phyloP scores from a whole-genome alignment of 1,140 invertebrate species.

The Whitmania pigra region DNA sequence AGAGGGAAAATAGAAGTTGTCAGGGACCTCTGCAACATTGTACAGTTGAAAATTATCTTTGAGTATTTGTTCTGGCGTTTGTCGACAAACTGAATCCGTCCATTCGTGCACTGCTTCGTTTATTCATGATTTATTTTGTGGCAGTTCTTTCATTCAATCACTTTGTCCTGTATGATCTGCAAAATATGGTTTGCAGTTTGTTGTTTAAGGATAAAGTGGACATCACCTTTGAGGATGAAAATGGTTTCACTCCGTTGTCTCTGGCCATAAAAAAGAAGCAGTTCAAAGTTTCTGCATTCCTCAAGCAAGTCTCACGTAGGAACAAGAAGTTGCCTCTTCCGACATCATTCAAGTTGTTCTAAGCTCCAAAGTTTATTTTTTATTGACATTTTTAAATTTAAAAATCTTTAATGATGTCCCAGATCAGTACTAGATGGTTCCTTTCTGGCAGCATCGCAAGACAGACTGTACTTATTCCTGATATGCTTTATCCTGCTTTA shows the following conservation, averaged over 20 bases:
- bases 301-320: slow-evolving; percentile 52
- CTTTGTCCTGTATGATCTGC: not conserved
- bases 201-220: slow-evolving; percentile 62
- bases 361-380: not conserved
- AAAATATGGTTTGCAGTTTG: not conserved
- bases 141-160: not conserved
- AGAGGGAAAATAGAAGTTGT: slow-evolving; percentile 73
- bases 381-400: not conserved
- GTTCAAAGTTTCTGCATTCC: slow-evolving; percentile 62
- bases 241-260: slow-evolving; percentile 76
- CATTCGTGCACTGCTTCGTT: not conserved
- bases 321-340: slow-evolving; percentile 49
- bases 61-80: too few relatives aligned
- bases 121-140: not conserved
- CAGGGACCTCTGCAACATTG: slow-evolving; percentile 55
- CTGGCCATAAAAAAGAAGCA: slow-evolving; percentile 73
- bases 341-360: not conserved
- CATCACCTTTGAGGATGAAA: slow-evolving; percentile 70
- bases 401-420: not conserved
- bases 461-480: not conserved
- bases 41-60: too few relatives aligned
- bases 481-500: not conserved
- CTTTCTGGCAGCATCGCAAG: not conserved
- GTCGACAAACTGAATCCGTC: not conserved
- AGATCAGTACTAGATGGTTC: not conserved